Conservation (phyloP, 1,140 invertebrate species). For the Tigriopus japonicus region DNA sequence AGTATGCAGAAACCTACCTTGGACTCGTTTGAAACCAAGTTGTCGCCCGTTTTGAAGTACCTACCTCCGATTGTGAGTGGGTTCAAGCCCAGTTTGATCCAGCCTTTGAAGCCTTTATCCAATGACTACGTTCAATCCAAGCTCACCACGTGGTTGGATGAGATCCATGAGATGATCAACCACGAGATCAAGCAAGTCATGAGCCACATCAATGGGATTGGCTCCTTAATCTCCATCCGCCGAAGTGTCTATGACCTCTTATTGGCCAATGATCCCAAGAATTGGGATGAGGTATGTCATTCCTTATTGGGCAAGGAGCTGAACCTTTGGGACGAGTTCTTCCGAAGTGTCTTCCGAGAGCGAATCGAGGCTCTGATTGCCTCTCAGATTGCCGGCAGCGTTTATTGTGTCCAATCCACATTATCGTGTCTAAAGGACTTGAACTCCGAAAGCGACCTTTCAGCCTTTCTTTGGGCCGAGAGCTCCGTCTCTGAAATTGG, state of each 20-base stretch:
- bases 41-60: neutral
- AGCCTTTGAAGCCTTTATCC: no score
- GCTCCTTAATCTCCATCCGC: neutral
- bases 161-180: neutral
- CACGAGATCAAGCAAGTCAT: neutral
- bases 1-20: no score
- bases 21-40: no score
- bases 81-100: neutral
- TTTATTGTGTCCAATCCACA: neutral
- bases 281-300: neutral
- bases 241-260: neutral
- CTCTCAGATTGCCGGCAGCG: neutral
- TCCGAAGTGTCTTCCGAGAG: neutral
- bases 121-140: no score
- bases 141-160: neutral
- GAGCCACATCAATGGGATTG: neutral
- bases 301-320: neutral
- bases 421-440: neutral
- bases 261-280: neutral
- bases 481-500: neutral
- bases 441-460: neutral
- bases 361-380: neutral
- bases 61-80: neutral
- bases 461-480: neutral
- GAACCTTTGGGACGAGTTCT: conserved; percentile 2